Evolutionary conservation across 2,888 invertebrate genomes (phyloP).

Genomic region (Apamea anceps): DNA sequence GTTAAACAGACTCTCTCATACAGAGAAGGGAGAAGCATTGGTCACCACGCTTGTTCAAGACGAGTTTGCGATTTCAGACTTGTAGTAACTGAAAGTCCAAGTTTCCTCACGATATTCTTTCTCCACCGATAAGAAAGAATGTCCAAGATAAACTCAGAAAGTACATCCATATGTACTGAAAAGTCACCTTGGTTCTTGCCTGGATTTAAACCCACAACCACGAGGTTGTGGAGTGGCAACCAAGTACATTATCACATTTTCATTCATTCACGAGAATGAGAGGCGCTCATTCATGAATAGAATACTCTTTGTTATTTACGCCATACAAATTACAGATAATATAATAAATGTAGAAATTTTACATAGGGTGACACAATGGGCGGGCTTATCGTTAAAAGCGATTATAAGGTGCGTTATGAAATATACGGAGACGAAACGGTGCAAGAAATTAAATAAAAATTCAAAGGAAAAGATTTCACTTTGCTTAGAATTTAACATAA

Average conservation of each 20-base stretch:
- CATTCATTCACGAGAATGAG: not conserved
- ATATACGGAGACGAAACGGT: not conserved
- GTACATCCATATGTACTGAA: not conserved
- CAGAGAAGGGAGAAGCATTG: not conserved
- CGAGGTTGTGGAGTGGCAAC: not conserved
- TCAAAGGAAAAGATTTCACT: conserved; percentile 7
- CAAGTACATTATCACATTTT: too few species aligned
- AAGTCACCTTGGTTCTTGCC: not conserved
- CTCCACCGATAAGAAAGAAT: not conserved
- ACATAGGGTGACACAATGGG: not conserved
- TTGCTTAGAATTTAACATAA: conserved; percentile 20
- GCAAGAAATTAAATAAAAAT: conserved; percentile 12
- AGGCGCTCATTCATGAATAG: not conserved
- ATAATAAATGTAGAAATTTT: not conserved
- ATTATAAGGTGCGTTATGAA: not conserved
- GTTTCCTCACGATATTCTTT: not conserved
- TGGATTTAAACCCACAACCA: not conserved
- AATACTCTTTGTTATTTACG: not conserved
- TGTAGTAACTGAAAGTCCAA: not conserved
- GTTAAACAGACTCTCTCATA: not conserved
- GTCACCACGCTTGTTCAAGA: not conserved
- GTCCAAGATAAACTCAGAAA: not conserved
- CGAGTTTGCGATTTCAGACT: not conserved
- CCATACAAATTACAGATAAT: not conserved
- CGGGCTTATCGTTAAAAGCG: too few species aligned